Evolutionary conservation across 2,113 vertebrate genomes (phyloP), one percentile per base, ranked within the genome.

Genomic region (Chauna torquata): DNA sequence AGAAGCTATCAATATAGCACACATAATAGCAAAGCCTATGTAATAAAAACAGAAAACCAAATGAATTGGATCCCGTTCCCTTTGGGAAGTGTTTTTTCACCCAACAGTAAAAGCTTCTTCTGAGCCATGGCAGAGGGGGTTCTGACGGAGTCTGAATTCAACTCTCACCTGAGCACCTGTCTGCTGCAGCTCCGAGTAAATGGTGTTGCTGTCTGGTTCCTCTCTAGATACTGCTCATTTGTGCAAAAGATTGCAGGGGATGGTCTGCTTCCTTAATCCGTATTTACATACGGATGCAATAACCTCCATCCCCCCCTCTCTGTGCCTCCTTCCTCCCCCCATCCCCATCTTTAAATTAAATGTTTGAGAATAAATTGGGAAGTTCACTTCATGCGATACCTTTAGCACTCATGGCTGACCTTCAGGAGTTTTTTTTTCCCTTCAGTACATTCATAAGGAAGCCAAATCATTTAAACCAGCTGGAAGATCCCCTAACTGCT

Each of bases 391-490:
- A 18, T 54, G 69, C 0, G 1, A 32, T 92, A 59, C 59, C 44
- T 89, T 11, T 42, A 93, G 72, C 55, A 28, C 74, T 96, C 24
- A 30, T 38, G 52, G 44, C 49, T 76, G 77, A 84, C 81, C 83
- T 92, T 91, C 61, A 72, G 70, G 57, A 80, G 34, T 64, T 69
- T 45, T 65, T 12, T 32, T 52, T 45, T 4, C 15, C 9, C 13
- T 88, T 89, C 74, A 44, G 4, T 68, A 55, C 59, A 72, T 81
- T 94, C 12, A 5, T 92, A 87, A 87, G 91, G 74, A 94, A 82
- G 74, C 57, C 77, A 72, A 84, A 94, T 78, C 36, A 54, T 89
- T 95, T 94, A 94, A 96, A 96, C 86, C 74, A 94, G 74, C 77
- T 97, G 94, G 82, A 96, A 79, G 80, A 96, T 93, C 86, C 86